Evolutionary conservation across 1,140 invertebrate genomes (phyloP), one percentile per base, ranked within the genome.

Genomic region (Drosophila tropicalis): DNA sequence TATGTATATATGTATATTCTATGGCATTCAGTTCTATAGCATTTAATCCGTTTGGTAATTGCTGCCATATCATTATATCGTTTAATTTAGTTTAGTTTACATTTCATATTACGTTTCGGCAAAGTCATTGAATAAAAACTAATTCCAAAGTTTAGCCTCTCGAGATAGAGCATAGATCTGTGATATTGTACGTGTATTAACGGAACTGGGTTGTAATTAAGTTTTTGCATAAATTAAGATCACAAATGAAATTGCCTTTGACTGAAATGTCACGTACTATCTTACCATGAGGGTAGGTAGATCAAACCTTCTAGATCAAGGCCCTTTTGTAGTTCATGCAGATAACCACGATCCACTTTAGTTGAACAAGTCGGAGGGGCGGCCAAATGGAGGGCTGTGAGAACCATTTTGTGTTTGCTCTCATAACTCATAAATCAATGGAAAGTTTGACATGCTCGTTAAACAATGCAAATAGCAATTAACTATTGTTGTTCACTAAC

Each of bases 191-290:
- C 39, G 44, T 70, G 62, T 62, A 13, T 54, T 17, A 40, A 36
- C 34, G 36, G 55, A 67, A 25, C 79, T 80, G 65, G 64, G 65
- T 71, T 75, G 84, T 66, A 86, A 86, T 83, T 86, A 83, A 86
- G 65, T 75, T 51, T 51, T 83, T 87, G 84, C 70, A 86, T 86
- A 86, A 87, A 86, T 86, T 86, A 86, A 82, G 76, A 78, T 79
- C 62, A 70, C 10, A 87, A 68, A 73, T 68, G 62, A 65, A 56
- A 63, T 67, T 64, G 81, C 39, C 58, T 72, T 47, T 64, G 75
- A 56, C 76, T 82, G 72, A 79, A 71, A 76, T 75, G 72, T 83
- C 79, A 86, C 83, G 84, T 89, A 83, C 66, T 76, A 69, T 67
- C 69, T 86, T 86, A 86, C 83, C 83, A 86, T 86, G 84, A 89